These are phyloP conservation scores for Pangasianodon hypophthalmus DNA, from an alignment of 2,113 vertebrate species.

Conservation along the genomic window DNA sequence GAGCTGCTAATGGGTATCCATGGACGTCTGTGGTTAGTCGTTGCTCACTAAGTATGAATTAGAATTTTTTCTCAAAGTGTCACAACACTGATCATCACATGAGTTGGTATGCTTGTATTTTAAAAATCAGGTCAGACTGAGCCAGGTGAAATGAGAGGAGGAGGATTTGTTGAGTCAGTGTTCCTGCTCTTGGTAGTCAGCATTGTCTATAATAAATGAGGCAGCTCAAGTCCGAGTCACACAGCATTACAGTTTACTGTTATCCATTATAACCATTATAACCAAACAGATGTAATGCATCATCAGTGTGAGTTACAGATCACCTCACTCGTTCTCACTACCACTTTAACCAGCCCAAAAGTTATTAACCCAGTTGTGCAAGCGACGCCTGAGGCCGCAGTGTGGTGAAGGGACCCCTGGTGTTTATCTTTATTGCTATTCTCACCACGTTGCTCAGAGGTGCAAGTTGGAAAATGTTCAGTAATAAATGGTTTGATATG, in stretches of 20 bases:
- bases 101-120: not conserved
- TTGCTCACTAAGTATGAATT: not conserved
- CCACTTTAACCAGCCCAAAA: not conserved
- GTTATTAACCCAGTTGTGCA: not conserved
- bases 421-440: slow-evolving; percentile 11
- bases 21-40: not conserved
- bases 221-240: not conserved
- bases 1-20: not conserved
- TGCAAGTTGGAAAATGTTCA: not conserved
- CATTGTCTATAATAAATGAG: slow-evolving; percentile 1
- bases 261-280: not conserved
- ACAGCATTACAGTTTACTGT: not conserved
- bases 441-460: not conserved
- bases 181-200: not conserved
- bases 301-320: not conserved
- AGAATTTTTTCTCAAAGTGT: not conserved
- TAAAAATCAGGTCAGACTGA: not conserved
- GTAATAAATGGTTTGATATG: not conserved
- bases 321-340: not conserved
- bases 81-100: not conserved
- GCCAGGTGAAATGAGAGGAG: not conserved
- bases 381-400: not conserved
- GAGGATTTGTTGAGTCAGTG: not conserved
- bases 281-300: not conserved
- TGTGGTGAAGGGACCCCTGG: slow-evolving; percentile 1